phyloP scores from a whole-genome alignment of 2,888 invertebrate species.

The Coronaproctus castanopsis region DNA sequence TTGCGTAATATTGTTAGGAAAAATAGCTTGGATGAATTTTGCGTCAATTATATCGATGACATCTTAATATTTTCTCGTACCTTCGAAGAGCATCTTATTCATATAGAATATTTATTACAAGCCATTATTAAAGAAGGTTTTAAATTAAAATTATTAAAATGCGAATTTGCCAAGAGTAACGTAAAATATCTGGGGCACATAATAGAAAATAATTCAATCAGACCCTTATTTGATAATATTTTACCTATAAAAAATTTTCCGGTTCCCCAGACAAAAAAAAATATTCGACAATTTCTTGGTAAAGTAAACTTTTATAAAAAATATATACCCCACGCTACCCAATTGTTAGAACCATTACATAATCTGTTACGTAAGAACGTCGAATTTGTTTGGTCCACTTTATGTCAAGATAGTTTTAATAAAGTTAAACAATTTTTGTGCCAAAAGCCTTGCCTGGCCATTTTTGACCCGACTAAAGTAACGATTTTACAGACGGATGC shows the following conservation, averaged over 20 bases:
- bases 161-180: conserved; percentile 1
- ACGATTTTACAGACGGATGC: conserved; percentile 22
- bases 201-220: conserved; percentile 15
- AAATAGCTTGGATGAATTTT: conserved; percentile 15
- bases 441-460: conserved; percentile 19
- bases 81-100: conserved; percentile 17
- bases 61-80: conserved; percentile 18
- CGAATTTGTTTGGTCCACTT: conserved; percentile 18
- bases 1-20: conserved; percentile 15
- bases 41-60: conserved; percentile 19
- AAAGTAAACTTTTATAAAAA: conserved; percentile 9
- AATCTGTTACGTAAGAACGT: conserved; percentile 12
- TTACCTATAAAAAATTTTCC: conserved; percentile 5
- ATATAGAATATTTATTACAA: conserved; percentile 13
- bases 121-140: conserved; percentile 10
- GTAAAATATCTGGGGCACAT: conserved; percentile 9
- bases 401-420: conserved; percentile 16
- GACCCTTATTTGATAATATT: conserved; percentile 12
- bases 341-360: conserved; percentile 5
- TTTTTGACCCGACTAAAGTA: conserved; percentile 20
- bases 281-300: conserved; percentile 7
- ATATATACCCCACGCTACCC: conserved; percentile 17
- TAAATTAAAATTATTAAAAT: conserved; percentile 7
- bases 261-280: conserved; percentile 3
- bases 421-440: conserved; percentile 19